Evolutionary conservation across 1,140 invertebrate genomes (phyloP).

Genomic region (Ooceraea biroi): DNA sequence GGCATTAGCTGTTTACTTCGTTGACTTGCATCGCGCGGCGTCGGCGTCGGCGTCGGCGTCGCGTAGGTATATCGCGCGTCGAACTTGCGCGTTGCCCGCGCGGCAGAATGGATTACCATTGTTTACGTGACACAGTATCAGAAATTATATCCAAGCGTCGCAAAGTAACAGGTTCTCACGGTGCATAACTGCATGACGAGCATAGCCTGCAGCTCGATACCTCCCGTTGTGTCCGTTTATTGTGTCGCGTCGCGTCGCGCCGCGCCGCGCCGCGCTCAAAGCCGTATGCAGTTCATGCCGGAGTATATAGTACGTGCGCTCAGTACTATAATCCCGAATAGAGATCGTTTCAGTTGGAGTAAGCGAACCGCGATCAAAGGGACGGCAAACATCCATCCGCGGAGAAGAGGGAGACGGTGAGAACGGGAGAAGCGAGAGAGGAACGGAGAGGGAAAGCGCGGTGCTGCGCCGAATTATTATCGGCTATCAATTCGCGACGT

Average conservation of each 20-base stretch:
- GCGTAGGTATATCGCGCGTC: constrained; percentile 36
- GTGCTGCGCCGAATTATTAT: constrained; percentile 57
- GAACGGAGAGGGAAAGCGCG: neutral
- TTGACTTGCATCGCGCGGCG: constrained; percentile 45
- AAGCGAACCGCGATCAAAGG: constrained; percentile 20
- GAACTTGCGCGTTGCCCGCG: constrained; percentile 22
- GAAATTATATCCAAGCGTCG: constrained; percentile 57
- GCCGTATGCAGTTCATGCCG: constrained; percentile 43
- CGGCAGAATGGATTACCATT: constrained; percentile 51
- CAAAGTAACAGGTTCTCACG: constrained; percentile 59
- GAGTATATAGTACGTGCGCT: constrained; percentile 10
- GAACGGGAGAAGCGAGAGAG: neutral
- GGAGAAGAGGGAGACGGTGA: neutral
- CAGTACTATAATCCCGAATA: constrained; percentile 33
- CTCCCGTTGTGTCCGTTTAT: constrained; percentile 42
- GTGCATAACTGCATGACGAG: constrained; percentile 56
- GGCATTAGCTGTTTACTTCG: constrained; percentile 52
- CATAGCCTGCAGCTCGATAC: constrained; percentile 56
- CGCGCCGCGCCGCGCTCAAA: constrained; percentile 41
- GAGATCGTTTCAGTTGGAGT: constrained; percentile 42
- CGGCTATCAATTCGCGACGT: constrained; percentile 52
- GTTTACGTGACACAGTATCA: constrained; percentile 60
- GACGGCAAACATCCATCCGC: constrained; percentile 17
- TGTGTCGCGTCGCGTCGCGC: constrained; percentile 32
- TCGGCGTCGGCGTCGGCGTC: no score